Evolutionary conservation across 1,140 invertebrate species (phyloP), one percentile per base, ranked within the genome.

Genomic region (Euwallacea fornicatus): DNA sequence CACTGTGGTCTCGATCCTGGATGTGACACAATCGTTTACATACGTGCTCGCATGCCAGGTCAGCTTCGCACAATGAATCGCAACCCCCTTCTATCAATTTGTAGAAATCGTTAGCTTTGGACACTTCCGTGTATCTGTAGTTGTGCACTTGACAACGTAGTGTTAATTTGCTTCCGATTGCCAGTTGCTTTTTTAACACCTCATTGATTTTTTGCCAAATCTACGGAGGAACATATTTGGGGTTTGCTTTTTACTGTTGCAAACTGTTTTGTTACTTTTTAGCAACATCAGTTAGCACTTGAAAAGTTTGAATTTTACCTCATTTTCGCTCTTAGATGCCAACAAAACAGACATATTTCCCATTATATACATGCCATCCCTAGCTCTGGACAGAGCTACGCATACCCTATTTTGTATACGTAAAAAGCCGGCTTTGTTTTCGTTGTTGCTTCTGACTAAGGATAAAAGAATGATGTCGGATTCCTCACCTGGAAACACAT

Each of bases 381-480:
- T 89, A 0, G 93, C 93, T 74, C 93, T 82, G 0, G 93, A 95
- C 7, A 96, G 81, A 7, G 93, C 92, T 0, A 96, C 93, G 82
- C 91, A 94, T 47, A 95, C 86, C 65, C 94, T 83, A 82, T 95
- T 96, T 60, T 88, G 84, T 54, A 84, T 87, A 21, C 85, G 86
- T 6, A 95, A 80, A 82, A 95, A 96, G 6, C 94, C 94, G 77
- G 94, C 88, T 42, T 84, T 86, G n/a, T 84, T 84, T 7, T 88
- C 82, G 7, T 80, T 71, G 76, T 91, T 91, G 78, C 89, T 94
- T 69, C 94, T 83, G 0, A 96, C 93, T 2, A 96, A 81, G 0
- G 94, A 95, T 8, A 96, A 78, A 2, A 96, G 77, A 66, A 96
- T 90, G 42, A 96, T 93, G 73, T 93, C 88, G 47, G 88, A 91